These are phyloP conservation scores for Hydractinia symbiolongicarpus DNA, from an alignment of 30 jellyfish, hydroid and myxozoan genomes.

Conservation along the genomic window DNA sequence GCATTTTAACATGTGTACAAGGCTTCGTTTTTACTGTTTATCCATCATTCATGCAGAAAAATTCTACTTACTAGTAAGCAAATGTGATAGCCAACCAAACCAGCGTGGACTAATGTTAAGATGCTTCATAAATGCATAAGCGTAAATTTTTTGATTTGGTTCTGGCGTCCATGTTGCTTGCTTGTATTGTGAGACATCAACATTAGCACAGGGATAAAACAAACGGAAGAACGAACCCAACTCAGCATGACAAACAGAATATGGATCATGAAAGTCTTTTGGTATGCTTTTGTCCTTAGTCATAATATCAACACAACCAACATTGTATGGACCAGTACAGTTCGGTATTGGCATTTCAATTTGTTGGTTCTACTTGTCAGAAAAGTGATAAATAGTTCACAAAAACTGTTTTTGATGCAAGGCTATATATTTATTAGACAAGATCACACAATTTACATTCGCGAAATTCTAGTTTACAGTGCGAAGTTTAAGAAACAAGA, in stretches of 20 bases:
- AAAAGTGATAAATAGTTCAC: too few relatives aligned
- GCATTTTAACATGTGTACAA: too few relatives aligned
- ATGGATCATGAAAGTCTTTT: slow-evolving; percentile 7
- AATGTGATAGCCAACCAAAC: neutral
- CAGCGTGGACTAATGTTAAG: neutral
- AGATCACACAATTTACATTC: too few relatives aligned
- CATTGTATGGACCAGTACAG: slow-evolving; percentile 49
- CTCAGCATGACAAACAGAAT: slow-evolving; percentile 11
- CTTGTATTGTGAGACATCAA: slow-evolving; percentile 14
- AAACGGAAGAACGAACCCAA: slow-evolving; percentile 58
- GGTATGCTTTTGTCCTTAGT: slow-evolving; percentile 23
- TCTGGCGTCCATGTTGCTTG: slow-evolving; percentile 57
- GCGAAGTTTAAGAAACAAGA: too few relatives aligned
- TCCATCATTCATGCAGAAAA: too few relatives aligned
- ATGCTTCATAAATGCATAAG: slow-evolving; percentile 22
- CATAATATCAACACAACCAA: slow-evolving; percentile 73
- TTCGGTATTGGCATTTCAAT: slow-evolving; percentile 25
- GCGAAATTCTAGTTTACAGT: too few relatives aligned
- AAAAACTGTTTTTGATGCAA: too few relatives aligned
- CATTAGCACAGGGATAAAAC: slow-evolving; percentile 46
- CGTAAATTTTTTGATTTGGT: slow-evolving; percentile 37
- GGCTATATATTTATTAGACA: too few relatives aligned
- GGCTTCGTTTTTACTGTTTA: too few relatives aligned
- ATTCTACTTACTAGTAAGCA: slow-evolving; percentile 39
- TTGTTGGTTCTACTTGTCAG: neutral